A percentile compares a stretch with the other conserved stretches of the same genome.
phyloP scores from a whole-genome alignment of 2,113 vertebrate species.

The Microtus richardsoni region DNA sequence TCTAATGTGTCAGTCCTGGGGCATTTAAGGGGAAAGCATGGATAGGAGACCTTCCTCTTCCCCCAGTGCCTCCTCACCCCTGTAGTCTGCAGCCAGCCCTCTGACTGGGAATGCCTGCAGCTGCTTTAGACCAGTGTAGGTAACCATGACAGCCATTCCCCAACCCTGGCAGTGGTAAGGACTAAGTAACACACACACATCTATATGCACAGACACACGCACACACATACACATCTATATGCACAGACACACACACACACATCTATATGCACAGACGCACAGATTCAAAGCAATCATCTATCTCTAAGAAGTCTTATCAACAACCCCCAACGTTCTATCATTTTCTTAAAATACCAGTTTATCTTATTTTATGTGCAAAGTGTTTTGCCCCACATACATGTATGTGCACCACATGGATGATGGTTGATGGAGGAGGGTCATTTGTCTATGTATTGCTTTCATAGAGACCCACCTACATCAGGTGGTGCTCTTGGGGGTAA shows the following conservation, averaged over 20 bases:
- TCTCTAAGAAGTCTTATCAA: neutral
- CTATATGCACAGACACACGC: neutral
- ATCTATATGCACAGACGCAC: neutral
- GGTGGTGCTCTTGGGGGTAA: neutral
- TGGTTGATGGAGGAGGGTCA: too few relatives aligned
- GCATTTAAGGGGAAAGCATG: neutral
- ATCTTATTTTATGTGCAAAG: neutral
- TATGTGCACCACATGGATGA: neutral
- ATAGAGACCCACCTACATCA: too few relatives aligned
- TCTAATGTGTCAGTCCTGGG: neutral
- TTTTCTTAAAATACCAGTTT: neutral
- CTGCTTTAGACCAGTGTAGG: too few relatives aligned
- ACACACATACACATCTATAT: too few relatives aligned
- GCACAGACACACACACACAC: neutral
- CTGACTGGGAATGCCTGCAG: neutral
- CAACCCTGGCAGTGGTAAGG: neutral
- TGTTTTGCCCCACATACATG: neutral
- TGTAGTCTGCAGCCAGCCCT: neutral
- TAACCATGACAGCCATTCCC: too few relatives aligned
- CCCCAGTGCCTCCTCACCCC: neutral
- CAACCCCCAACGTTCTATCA: neutral
- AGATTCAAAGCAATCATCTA: neutral
- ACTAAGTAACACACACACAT: too few relatives aligned
- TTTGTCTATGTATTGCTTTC: too few relatives aligned
- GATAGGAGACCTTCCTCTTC: neutral